Base-by-base conservation (phyloP, 35 echinoderm and acorn worm species). In the Anneissia japonica region DNA sequence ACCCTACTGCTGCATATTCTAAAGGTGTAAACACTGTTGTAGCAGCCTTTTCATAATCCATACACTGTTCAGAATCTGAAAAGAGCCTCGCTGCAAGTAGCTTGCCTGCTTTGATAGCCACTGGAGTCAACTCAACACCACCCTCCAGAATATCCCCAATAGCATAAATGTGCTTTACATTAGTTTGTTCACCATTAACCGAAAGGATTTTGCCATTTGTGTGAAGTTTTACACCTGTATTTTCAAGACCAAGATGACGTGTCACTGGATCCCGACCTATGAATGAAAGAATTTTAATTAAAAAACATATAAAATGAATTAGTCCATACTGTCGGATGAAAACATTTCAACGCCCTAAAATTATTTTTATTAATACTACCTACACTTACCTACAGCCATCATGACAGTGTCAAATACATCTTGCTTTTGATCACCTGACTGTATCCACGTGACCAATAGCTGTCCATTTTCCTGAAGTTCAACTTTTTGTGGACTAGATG, bases 21-120 rank as follows among this genome's bases (percentile, higher is more conserved):
- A 98, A 32, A n/a, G 95, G 95, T 37, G 95, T 94, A 72, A 98
- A 98, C 14, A 98, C 95, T 64, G 95, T 98, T 9, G 95, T 98
- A 36, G 94, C 83, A 56, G 90, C 88, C 86, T 83, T 82, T 32
- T 88, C 88, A 87, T 99, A 99, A 43, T 99, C 79, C 80, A 99
- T 87, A 39, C 56, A 35, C 34, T 87, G 51, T 46, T 74, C 39
- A 17, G 77, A 82, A 3, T 81, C 35, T 46, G 92, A 89, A 92
- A 99, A 99, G 72, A 99, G 46, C 79, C 96, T 84, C 74, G 91
- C 83, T 6, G 96, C 96, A 35, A 99, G 79, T 36, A 99, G 86
- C 45, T 99, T 99, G 0, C 96, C 96, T n/a, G 96, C 92, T 84
- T 90, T 99, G 79, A 99, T 99, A 29, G 96, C 96, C 17, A 99